Evolutionary conservation across 2,797 vertebrate genomes (phyloP).

Genomic region (Arremon brunneinucha): DNA sequence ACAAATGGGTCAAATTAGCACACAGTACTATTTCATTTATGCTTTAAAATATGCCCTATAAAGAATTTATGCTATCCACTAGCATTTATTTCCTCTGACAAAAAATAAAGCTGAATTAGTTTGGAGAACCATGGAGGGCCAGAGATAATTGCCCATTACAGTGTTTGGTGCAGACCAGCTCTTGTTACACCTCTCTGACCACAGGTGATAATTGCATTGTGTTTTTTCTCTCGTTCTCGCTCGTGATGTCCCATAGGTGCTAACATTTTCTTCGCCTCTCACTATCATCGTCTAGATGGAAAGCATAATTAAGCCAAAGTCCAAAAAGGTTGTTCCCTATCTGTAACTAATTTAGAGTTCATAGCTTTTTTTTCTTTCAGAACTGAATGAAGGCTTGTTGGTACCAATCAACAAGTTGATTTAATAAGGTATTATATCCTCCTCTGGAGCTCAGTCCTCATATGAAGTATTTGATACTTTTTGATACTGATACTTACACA

Average conservation of each 20-base stretch:
- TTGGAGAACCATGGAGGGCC: not conserved
- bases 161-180: not conserved
- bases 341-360: not conserved
- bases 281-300: not conserved
- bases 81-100: not conserved
- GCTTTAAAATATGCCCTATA: not conserved
- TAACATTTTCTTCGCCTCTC: not conserved
- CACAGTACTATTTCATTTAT: not conserved
- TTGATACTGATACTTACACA: not conserved
- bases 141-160: not conserved
- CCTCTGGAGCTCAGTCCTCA: not conserved
- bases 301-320: not conserved
- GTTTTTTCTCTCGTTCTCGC: accelerated
- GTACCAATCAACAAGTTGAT: not conserved
- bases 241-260: not conserved
- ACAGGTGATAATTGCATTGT: not conserved
- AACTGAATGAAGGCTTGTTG: not conserved
- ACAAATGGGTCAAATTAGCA: not conserved
- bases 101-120: not conserved
- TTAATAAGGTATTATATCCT: not conserved
- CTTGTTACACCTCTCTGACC: not conserved
- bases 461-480: not conserved
- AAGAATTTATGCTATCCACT: not conserved
- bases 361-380: not conserved
- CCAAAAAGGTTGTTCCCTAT: not conserved